Base-by-base conservation (phyloP, 37 sponge, comb jelly and placozoan genomes). In the Halichondria panicea region DNA sequence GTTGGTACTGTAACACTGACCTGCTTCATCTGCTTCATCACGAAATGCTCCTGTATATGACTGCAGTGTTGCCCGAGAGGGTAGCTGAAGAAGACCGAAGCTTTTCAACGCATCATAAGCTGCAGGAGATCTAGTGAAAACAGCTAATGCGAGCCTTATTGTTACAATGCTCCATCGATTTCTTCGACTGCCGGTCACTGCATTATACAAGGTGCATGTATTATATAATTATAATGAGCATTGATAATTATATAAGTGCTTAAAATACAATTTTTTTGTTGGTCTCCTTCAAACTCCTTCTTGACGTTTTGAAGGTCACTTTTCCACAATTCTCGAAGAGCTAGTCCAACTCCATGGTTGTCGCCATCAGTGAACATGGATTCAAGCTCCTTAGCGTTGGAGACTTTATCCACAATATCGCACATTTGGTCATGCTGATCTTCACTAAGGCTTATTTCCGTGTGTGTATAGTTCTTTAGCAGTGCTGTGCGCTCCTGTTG, bases 111-210 rank as follows among this genome's bases (percentile, higher is more conserved):
- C 74, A 57, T 73, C 60, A 57, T 73, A 73, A 73, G 74, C 74
- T 38, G 74, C 37, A 38, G 74, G 61, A 40, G 60, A 56, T 37
- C 74, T 73, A 34, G 32, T 73, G 55, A 56, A 73, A 21, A 76
- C 77, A 42, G 74, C 74, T 33, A 73, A 35, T 35, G 74, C 78
- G 5, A 77, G 25, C 67, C 68, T 77, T 3, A 67, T 52, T 24
- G 78, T 77, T 8, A 77, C 56, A 67, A 77, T 64, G 52, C 55
- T 67, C 78, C 78, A 77, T 24, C 78, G 66, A 50, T 77, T 77
- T 6, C 65, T 36, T 9, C 57, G 67, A 39, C 9, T 34, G 28
- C 78, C 78, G 40, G 61, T 75, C 6, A 24, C 76, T 75, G 25
- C 3, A 9, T 45, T 43, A 31, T 19, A 54, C 30, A 28, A 32